Evolutionary conservation across 2,888 invertebrate species (phyloP).

Genomic region (Hanleya hanleyi): DNA sequence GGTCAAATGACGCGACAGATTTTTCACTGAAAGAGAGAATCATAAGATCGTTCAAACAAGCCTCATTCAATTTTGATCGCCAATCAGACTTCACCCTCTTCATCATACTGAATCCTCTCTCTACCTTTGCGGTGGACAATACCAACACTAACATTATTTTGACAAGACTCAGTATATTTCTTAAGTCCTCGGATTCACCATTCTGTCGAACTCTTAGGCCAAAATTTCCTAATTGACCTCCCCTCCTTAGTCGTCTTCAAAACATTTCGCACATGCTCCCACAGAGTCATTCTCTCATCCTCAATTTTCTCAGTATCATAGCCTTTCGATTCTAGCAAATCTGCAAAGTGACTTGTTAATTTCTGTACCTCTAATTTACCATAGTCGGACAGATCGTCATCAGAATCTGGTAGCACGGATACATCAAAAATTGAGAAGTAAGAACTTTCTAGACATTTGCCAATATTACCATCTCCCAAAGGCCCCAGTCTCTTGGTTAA

Average conservation of each 20-base stretch:
- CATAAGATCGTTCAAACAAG: too few species aligned
- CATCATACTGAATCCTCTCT: constrained; percentile 1
- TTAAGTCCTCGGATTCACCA: background rate
- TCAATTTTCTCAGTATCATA: background rate
- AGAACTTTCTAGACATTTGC: background rate
- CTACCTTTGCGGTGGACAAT: background rate
- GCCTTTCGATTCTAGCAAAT: background rate
- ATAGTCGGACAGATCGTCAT: background rate
- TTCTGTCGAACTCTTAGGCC: background rate
- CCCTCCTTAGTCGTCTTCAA: background rate
- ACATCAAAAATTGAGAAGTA: background rate
- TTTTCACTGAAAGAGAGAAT: too few species aligned
- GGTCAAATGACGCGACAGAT: too few species aligned
- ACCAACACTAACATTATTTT: background rate
- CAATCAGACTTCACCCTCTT: too few species aligned
- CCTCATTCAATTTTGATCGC: too few species aligned
- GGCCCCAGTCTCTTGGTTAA: background rate
- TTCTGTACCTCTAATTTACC: background rate
- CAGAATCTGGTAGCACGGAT: background rate
- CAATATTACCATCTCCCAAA: background rate
- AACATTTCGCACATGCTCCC: background rate
- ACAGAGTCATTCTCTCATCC: background rate
- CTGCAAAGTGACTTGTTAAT: background rate
- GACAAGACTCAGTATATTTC: background rate
- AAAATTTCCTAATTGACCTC: background rate